Evolutionary conservation across 2,113 vertebrate species (phyloP).

Genomic region (Lepus americanus): DNA sequence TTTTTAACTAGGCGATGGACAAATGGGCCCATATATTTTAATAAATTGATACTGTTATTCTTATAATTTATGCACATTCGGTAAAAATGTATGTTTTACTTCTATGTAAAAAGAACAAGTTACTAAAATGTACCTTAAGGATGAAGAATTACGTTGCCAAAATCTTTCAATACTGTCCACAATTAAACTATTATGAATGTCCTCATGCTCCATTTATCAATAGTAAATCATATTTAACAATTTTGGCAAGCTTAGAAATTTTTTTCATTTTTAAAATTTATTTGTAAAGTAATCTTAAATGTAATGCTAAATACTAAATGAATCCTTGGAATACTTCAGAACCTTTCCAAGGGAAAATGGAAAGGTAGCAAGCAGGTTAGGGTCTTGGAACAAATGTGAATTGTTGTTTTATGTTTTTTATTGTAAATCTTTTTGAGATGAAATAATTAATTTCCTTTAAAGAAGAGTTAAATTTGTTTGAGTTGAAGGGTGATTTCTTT

Average conservation of each 20-base stretch:
- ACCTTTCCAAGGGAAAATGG: not conserved
- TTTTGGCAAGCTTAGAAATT: not conserved
- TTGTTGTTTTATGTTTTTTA: not conserved
- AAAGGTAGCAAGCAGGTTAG: not conserved
- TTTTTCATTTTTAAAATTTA: not conserved
- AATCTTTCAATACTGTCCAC: not conserved
- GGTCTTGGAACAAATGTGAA: not conserved
- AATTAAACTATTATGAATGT: not conserved
- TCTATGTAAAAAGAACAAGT: not conserved
- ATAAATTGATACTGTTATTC: not conserved
- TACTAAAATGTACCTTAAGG: not conserved
- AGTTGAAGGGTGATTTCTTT: not conserved
- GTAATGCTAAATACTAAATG: not conserved
- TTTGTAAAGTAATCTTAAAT: not conserved
- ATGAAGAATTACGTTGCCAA: not conserved
- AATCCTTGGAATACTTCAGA: not conserved
- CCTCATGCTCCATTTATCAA: not conserved
- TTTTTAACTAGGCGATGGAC: not conserved
- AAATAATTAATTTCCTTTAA: conserved; percentile 38
- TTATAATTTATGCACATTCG: not conserved
- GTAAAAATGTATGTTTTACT: not conserved
- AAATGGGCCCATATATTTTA: not conserved
- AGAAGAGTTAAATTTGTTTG: not conserved
- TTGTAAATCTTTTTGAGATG: not conserved
- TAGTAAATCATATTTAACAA: not conserved